phyloP scores from a whole-genome alignment of 92 coral and sea anemone species.

The Porites evermanni region DNA sequence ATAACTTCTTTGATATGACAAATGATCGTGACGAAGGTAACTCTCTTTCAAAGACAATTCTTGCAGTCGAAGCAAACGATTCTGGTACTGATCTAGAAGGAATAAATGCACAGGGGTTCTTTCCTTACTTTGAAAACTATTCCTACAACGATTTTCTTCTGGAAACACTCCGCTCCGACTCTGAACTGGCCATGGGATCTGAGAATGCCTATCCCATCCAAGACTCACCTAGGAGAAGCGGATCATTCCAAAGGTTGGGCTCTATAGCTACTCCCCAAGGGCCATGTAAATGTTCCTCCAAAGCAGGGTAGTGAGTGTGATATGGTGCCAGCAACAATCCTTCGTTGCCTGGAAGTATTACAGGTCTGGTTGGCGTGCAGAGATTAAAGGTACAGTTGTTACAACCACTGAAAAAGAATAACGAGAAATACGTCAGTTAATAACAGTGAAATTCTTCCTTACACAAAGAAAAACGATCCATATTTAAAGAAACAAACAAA shows the following conservation, averaged over 20 bases:
- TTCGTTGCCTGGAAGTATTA: conserved; percentile 90
- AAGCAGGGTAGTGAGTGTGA: conserved; percentile 92
- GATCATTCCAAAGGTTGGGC: conserved; percentile 91
- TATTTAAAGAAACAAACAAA: background rate
- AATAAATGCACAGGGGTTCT: too few relatives aligned
- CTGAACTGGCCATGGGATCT: too few relatives aligned
- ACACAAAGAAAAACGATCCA: background rate
- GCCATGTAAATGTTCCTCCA: conserved; percentile 89
- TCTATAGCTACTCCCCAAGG: conserved; percentile 83
- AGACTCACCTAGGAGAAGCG: conserved; percentile 87
- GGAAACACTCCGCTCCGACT: too few relatives aligned
- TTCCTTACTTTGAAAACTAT: too few relatives aligned
- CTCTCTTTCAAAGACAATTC: too few relatives aligned
- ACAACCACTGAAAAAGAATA: conserved; percentile 75
- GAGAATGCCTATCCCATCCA: too few relatives aligned
- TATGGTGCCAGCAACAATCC: conserved; percentile 87
- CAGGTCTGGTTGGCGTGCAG: conserved; percentile 90
- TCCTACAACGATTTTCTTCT: too few relatives aligned
- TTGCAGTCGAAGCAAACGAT: too few relatives aligned
- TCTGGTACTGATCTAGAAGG: too few relatives aligned
- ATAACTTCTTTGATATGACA: too few relatives aligned
- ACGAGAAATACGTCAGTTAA: background rate
- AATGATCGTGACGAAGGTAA: too few relatives aligned
- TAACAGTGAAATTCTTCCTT: background rate
- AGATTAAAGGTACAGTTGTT: conserved; percentile 85